These are phyloP conservation scores for Rhizomys pruinosus DNA, from an alignment of 2,113 vertebrate genomes.

Conservation along the genomic window DNA sequence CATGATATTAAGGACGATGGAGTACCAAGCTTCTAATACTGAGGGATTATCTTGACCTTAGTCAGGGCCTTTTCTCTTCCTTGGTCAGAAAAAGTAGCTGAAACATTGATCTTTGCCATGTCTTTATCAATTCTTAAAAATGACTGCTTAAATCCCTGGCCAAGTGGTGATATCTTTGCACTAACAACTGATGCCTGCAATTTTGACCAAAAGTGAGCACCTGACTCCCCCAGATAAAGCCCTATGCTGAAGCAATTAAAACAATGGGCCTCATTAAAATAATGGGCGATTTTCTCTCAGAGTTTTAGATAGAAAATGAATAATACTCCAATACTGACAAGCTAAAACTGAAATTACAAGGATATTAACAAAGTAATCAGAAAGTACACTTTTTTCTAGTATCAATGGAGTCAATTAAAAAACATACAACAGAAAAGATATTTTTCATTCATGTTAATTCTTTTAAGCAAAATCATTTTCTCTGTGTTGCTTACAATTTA, in stretches of 20 bases:
- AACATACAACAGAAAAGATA: not conserved
- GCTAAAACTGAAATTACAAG: not conserved
- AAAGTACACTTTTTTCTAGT: not conserved
- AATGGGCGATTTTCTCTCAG: not conserved
- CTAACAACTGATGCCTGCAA: not conserved
- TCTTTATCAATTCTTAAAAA: not conserved
- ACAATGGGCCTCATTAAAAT: not conserved
- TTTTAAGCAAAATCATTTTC: constrained; percentile 8
- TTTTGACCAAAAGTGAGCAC: not conserved
- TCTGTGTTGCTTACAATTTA: not conserved
- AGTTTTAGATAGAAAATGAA: not conserved
- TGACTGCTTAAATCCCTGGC: not conserved
- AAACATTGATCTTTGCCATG: not conserved
- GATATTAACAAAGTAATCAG: not conserved
- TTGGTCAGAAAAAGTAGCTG: not conserved
- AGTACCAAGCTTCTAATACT: not conserved
- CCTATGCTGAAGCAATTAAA: not conserved
- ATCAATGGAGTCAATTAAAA: not conserved
- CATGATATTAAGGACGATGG: not conserved
- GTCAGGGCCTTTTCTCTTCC: not conserved
- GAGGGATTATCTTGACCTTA: not conserved
- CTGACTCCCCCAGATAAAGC: not conserved
- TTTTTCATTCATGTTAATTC: not conserved
- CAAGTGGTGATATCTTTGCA: not conserved
- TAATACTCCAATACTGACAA: not conserved